Evolutionary conservation across 2,113 vertebrate species (phyloP).

Genomic region (Otus sunia): DNA sequence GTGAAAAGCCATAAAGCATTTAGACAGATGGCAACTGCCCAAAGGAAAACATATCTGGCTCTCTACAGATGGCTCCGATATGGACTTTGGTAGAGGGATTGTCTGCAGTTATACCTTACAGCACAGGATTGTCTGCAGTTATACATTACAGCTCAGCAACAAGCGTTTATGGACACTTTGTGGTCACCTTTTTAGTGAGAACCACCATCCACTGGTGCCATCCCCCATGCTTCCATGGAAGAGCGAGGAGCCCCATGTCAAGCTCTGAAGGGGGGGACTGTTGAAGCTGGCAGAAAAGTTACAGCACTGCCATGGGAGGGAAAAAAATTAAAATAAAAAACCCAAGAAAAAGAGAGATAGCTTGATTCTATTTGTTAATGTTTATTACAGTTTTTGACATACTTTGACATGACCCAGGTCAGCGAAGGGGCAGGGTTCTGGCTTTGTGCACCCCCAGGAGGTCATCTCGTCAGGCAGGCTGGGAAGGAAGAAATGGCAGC

Average conservation of each 20-base stretch:
- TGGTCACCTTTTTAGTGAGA: not conserved
- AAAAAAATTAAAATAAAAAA: not conserved
- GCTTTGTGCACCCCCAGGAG: not conserved
- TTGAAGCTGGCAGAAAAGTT: not conserved
- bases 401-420: not conserved
- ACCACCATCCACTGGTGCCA: not conserved
- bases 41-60: not conserved
- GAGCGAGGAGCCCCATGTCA: not conserved
- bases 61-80: not conserved
- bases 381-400: not conserved
- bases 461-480: not conserved
- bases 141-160: not conserved
- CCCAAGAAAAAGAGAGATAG: not conserved
- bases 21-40: not conserved
- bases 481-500: not conserved
- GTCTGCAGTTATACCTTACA: not conserved
- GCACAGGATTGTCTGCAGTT: not conserved
- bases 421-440: not conserved
- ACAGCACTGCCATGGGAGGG: not conserved
- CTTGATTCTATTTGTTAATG: not conserved
- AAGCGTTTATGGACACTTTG: not conserved
- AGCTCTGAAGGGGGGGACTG: not conserved
- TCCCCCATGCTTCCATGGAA: accelerated
- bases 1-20: slow-evolving; percentile 17
- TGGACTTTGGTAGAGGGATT: not conserved